phyloP scores from a whole-genome alignment of 2,888 invertebrate genomes.

The Agrotis puta region DNA sequence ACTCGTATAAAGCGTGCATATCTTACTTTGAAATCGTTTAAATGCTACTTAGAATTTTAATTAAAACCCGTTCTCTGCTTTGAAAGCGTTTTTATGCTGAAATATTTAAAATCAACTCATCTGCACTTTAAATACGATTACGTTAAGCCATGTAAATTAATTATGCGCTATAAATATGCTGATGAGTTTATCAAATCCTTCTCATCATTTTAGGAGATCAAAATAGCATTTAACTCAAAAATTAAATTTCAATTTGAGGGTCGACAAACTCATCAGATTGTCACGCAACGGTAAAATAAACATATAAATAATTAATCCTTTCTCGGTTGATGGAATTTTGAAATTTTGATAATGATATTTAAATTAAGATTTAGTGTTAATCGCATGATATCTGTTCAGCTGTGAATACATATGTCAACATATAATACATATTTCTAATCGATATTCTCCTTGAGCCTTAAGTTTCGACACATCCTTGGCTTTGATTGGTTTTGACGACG shows the following conservation, averaged over 20 bases:
- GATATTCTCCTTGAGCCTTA: too few relatives aligned
- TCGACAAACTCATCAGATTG: constrained; percentile 44
- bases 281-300: constrained; percentile 26
- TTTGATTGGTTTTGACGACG: too few relatives aligned
- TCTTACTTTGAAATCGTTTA: constrained; percentile 60
- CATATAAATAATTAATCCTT: constrained; percentile 21
- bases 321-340: constrained; percentile 23
- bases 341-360: constrained; percentile 38
- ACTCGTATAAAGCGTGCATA: constrained; percentile 59
- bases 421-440: background rate
- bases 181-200: background rate
- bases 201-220: constrained; percentile 20
- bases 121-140: constrained; percentile 8
- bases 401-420: too few relatives aligned
- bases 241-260: constrained; percentile 39
- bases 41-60: constrained; percentile 50
- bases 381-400: background rate
- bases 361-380: constrained; percentile 23
- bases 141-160: background rate
- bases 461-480: too few relatives aligned
- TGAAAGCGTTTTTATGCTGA: background rate
- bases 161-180: background rate
- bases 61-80: constrained; percentile 25
- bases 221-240: constrained; percentile 34
- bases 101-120: constrained; percentile 1